Evolutionary conservation across 2,113 vertebrate species (phyloP).

Genomic region (Austrofundulus limnaeus): DNA sequence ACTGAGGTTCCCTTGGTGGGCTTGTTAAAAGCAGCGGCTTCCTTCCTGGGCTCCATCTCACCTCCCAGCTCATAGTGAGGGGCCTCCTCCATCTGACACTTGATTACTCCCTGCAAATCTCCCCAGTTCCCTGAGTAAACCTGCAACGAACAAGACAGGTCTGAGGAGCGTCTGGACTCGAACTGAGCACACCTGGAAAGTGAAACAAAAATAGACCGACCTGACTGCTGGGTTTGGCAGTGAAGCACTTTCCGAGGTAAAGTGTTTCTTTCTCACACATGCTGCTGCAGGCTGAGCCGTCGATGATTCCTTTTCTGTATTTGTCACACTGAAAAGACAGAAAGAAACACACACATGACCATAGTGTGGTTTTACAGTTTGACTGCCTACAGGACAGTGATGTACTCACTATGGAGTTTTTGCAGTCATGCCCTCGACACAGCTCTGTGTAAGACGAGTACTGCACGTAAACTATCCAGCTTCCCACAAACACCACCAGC

Average conservation of each 20-base stretch:
- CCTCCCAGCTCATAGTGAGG: conserved; percentile 86
- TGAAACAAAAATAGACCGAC: conserved; percentile 63
- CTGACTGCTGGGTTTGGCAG: conserved; percentile 90
- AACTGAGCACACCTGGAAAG: not conserved
- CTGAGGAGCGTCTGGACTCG: conserved; percentile 2
- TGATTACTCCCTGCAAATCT: conserved; percentile 91
- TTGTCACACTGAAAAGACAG: conserved; percentile 92
- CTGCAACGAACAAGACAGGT: conserved; percentile 64
- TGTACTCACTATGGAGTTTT: conserved; percentile 91
- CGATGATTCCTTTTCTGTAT: conserved; percentile 92
- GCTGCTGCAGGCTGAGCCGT: conserved; percentile 93
- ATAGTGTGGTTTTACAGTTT: not conserved
- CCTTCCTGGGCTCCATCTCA: conserved; percentile 89
- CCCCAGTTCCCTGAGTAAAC: conserved; percentile 95
- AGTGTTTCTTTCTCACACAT: conserved; percentile 93
- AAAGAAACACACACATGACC: not conserved
- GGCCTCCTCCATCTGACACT: conserved; percentile 92
- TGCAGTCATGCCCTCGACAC: conserved; percentile 95
- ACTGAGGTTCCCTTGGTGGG: conserved; percentile 95
- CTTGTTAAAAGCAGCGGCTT: conserved; percentile 87
- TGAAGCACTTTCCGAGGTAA: conserved; percentile 95
- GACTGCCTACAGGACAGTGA: not conserved
- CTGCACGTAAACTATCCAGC: conserved; percentile 95
- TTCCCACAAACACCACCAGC: conserved; percentile 93
- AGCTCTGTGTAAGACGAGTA: conserved; percentile 96